A percentile compares a stretch with the other conserved stretches of the same genome.
These are phyloP conservation scores for Amiota communis DNA, from an alignment of 2,888 invertebrate species.

Conservation along the genomic window DNA sequence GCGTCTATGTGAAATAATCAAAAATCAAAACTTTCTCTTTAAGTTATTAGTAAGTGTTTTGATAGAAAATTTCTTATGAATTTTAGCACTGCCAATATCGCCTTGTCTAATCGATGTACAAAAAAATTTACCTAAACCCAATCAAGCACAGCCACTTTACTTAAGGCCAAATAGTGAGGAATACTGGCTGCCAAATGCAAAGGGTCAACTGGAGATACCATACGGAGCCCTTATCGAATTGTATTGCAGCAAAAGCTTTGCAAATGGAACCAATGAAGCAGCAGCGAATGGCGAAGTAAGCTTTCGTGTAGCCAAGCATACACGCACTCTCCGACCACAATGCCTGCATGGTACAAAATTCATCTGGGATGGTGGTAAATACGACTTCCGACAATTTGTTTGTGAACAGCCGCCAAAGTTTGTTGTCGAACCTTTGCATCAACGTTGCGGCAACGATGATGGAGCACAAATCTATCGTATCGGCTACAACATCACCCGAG, in stretches of 20 bases:
- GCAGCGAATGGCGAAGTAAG: background rate
- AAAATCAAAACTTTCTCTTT: conserved; percentile 6
- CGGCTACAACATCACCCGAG: conserved; percentile 66
- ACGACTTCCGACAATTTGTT: conserved; percentile 53
- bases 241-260: conserved; percentile 59
- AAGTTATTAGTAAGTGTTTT: conserved; percentile 3
- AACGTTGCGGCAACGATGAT: conserved; percentile 46
- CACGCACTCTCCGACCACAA: conserved; percentile 47
- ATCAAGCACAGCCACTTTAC: conserved; percentile 78
- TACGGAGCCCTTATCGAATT: conserved; percentile 64
- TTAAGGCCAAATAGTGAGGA: conserved; percentile 70
- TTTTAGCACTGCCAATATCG: conserved; percentile 23
- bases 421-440: conserved; percentile 53
- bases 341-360: conserved; percentile 59
- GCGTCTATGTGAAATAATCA: conserved; percentile 23
- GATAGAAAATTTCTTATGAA: background rate
- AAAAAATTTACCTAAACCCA: conserved; percentile 72
- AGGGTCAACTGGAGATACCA: conserved; percentile 61
- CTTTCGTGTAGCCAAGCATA: conserved; percentile 33
- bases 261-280: conserved; percentile 33
- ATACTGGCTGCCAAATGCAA: conserved; percentile 62
- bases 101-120: conserved; percentile 60
- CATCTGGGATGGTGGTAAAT: conserved; percentile 49
- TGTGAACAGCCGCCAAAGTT: conserved; percentile 54
- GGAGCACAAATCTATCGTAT: conserved; percentile 62